A percentile compares a stretch with the other conserved stretches of the same genome.
phyloP scores from a whole-genome alignment of 2,888 invertebrate species.

The Cantharis nigra region DNA sequence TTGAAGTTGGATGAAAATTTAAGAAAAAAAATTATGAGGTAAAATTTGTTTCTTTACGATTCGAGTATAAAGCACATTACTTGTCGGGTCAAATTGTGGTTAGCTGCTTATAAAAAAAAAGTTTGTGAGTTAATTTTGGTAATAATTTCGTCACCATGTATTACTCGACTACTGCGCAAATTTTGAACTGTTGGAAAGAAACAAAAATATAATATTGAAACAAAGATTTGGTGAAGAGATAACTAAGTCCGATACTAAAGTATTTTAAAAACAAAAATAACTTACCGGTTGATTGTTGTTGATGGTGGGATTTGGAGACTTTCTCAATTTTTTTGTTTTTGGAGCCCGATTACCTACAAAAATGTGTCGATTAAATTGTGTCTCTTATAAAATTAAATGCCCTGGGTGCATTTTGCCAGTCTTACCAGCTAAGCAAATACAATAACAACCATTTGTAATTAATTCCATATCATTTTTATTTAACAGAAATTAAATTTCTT shows the following conservation, averaged over 20 bases:
- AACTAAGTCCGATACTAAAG: not conserved
- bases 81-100: too few species aligned
- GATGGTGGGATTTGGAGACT: slow-evolving; percentile 53
- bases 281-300: slow-evolving; percentile 44
- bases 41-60: too few species aligned
- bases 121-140: not conserved
- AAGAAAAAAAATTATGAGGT: too few species aligned
- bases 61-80: too few species aligned
- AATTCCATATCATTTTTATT: slow-evolving; percentile 51
- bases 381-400: slow-evolving; percentile 4
- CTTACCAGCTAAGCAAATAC: slow-evolving; percentile 29
- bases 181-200: not conserved
- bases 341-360: slow-evolving; percentile 53
- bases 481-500: slow-evolving; percentile 47
- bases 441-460: slow-evolving; percentile 43
- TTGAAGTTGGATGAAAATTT: too few species aligned
- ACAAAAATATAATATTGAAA: not conserved
- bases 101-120: too few species aligned
- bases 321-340: slow-evolving; percentile 61
- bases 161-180: not conserved
- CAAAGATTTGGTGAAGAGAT: not conserved
- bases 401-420: slow-evolving; percentile 33
- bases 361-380: not conserved
- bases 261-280: slow-evolving; percentile 11
- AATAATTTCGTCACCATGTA: not conserved